Conservation (phyloP, 2,888 invertebrate genomes). For the Phaedon cochleariae region DNA sequence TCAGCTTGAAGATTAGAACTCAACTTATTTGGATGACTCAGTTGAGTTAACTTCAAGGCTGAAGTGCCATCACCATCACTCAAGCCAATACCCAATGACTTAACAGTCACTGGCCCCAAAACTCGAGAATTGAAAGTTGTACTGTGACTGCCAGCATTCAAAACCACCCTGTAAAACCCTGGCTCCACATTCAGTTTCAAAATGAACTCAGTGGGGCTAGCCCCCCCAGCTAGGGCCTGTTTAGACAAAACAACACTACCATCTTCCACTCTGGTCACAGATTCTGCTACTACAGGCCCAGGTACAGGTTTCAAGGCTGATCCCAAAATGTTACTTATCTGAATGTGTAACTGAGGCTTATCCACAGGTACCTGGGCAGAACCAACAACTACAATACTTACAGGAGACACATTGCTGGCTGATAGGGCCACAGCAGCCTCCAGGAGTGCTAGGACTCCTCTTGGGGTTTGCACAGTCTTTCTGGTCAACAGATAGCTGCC, state of each 20-base stretch:
- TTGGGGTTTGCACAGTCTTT: constrained; percentile 85
- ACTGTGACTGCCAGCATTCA: constrained; percentile 74
- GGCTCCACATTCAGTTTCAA: constrained; percentile 83
- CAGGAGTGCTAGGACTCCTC: constrained; percentile 83
- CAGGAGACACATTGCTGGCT: constrained; percentile 72
- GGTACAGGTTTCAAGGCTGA: constrained; percentile 75
- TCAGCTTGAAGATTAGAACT: constrained; percentile 80
- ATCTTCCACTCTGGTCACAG: constrained; percentile 76
- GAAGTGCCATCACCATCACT: constrained; percentile 91
- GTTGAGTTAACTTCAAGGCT: constrained; percentile 78
- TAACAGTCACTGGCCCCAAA: constrained; percentile 78
- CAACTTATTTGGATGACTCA: constrained; percentile 75
- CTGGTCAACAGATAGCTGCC: constrained; percentile 83
- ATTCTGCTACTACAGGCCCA: constrained; percentile 75
- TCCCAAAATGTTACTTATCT: constrained; percentile 79
- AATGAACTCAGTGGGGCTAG: constrained; percentile 74
- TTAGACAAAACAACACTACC: constrained; percentile 79
- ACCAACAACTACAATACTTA: constrained; percentile 83
- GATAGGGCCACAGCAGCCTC: constrained; percentile 74
- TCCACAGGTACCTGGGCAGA: constrained; percentile 79
- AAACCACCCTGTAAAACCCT: constrained; percentile 83
- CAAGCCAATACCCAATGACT: constrained; percentile 84
- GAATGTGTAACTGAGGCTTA: constrained; percentile 70
- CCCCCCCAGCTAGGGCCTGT: constrained; percentile 66
- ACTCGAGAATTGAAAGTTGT: constrained; percentile 69